Percentiles rank a stretch among this genome's conserved stretches.
These are phyloP conservation scores for Fragum sueziense DNA, from an alignment of 2,888 invertebrate species.

Conservation along the genomic window DNA sequence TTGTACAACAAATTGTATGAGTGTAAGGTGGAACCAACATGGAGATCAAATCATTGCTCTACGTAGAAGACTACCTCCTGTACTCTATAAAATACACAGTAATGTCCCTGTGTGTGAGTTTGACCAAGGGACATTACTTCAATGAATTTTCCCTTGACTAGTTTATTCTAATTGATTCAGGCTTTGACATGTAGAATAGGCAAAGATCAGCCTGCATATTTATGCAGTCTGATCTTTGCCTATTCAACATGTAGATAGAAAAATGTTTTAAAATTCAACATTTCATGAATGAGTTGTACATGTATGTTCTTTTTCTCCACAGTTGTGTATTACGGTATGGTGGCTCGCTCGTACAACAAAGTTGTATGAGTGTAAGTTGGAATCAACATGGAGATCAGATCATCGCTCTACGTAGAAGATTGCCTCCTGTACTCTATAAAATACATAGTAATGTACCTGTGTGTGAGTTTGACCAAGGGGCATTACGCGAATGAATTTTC, in stretches of 20 bases:
- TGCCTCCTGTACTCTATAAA: conserved; percentile 92
- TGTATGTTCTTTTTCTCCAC: conserved; percentile 80
- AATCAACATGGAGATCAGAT: conserved; percentile 90
- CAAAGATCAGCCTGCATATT: too few species aligned
- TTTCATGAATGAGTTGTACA: too few species aligned
- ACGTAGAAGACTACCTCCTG: conserved; percentile 92
- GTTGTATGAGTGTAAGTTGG: conserved; percentile 94
- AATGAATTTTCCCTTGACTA: too few species aligned
- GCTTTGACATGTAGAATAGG: too few species aligned
- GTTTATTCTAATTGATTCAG: too few species aligned
- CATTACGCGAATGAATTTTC: too few species aligned
- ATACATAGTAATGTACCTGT: conserved; percentile 87
- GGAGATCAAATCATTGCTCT: conserved; percentile 92
- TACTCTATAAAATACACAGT: conserved; percentile 88
- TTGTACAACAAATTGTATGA: conserved; percentile 87
- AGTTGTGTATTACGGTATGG: conserved; percentile 80
- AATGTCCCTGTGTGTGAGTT: conserved; percentile 91
- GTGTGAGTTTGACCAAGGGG: conserved; percentile 94
- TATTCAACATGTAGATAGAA: too few species aligned
- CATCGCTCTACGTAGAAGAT: conserved; percentile 91
- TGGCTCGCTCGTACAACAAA: conserved; percentile 72
- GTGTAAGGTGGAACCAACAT: conserved; percentile 92
- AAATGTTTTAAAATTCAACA: too few species aligned
- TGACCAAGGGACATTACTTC: too few species aligned
- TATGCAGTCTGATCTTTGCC: too few species aligned